These are phyloP conservation scores for Crepidodera aurea DNA, from an alignment of 2,888 invertebrate genomes.

Conservation along the genomic window DNA sequence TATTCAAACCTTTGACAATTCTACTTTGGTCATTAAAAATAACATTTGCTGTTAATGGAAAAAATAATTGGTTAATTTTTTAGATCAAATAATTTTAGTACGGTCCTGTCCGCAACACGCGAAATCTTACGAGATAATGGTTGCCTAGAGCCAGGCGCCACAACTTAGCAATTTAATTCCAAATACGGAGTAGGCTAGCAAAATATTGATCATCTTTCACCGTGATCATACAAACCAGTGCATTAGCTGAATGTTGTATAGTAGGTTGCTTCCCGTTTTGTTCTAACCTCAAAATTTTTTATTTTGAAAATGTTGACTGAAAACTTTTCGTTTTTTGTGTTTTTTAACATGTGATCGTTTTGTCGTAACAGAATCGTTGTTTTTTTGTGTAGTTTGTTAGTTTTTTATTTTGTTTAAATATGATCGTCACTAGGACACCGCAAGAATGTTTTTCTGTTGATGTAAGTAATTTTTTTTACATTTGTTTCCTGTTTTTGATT, in stretches of 20 bases:
- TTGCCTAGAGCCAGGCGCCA: conserved; percentile 31
- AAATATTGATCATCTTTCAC: conserved; percentile 46
- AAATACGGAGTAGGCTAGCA: conserved; percentile 44
- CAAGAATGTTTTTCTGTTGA: conserved; percentile 50
- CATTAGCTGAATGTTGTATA: conserved; percentile 53
- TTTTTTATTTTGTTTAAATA: conserved; percentile 38
- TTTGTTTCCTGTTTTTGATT: conserved; percentile 5
- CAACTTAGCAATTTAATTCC: conserved; percentile 27
- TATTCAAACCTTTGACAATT: too few species aligned
- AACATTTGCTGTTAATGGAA: too few species aligned
- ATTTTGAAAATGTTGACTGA: conserved; percentile 43
- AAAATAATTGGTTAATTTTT: too few species aligned
- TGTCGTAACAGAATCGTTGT: conserved; percentile 39
- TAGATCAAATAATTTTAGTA: too few species aligned
- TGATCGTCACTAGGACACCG: conserved; percentile 49
- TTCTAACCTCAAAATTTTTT: conserved; percentile 52
- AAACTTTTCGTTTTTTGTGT: conserved; percentile 41
- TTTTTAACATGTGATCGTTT: conserved; percentile 42
- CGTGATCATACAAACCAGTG: conserved; percentile 47
- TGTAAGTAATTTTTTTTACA: conserved; percentile 44
- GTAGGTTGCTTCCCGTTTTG: conserved; percentile 53
- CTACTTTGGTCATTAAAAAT: too few species aligned
- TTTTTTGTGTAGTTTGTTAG: conserved; percentile 37
- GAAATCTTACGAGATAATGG: conserved; percentile 21
- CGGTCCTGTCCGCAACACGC: conserved; percentile 1